Percentiles rank a stretch among this genome's conserved stretches.
Conservation (phyloP, 2,888 invertebrate species). For the Napeogenes inachia region DNA sequence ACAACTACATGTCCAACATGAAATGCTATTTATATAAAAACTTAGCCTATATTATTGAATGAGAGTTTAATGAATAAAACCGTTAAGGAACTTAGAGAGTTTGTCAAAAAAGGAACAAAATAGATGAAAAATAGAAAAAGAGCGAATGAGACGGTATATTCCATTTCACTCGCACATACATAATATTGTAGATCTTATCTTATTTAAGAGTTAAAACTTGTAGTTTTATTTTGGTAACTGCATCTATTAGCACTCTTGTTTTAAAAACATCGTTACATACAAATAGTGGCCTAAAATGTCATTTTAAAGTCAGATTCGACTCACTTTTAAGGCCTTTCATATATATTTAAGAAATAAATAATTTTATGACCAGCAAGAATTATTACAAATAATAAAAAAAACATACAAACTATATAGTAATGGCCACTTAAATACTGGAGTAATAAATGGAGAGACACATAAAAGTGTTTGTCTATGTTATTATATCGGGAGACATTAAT, state of each 20-base stretch:
- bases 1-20: slow-evolving; percentile 8
- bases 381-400: neutral
- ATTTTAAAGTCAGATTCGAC: slow-evolving; percentile 1
- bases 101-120: neutral
- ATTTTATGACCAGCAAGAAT: no score
- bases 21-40: neutral
- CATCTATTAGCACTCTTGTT: neutral
- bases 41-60: neutral
- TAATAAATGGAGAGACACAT: neutral
- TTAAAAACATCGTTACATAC: neutral
- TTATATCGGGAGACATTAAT: slow-evolving; percentile 3
- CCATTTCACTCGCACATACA: neutral
- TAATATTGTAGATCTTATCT: neutral
- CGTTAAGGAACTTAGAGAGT: neutral
- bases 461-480: neutral
- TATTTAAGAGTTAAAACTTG: neutral
- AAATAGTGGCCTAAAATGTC: no score
- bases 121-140: no score
- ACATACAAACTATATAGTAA: slow-evolving; percentile 3
- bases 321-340: neutral
- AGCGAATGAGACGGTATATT: neutral
- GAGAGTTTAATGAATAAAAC: no score
- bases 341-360: neutral
- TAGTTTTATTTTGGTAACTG: slow-evolving; percentile 1
- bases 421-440: slow-evolving; percentile 9